Conservation (phyloP, 2,797 vertebrate genomes). For the Alauda arvensis region DNA sequence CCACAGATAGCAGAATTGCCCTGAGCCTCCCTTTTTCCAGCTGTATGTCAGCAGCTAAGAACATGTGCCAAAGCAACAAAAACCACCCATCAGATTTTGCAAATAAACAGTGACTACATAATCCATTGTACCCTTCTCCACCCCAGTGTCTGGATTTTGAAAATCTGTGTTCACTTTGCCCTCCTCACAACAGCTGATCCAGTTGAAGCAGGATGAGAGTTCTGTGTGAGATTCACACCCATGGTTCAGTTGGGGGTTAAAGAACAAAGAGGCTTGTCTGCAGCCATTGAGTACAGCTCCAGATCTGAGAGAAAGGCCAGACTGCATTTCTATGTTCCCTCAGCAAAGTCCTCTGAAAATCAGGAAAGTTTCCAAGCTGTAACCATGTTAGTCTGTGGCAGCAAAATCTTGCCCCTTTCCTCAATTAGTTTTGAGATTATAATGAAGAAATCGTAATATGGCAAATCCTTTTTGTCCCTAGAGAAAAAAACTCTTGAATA, state of each 20-base stretch:
- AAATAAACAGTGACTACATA: background rate
- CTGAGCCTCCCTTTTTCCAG: background rate
- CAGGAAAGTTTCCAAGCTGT: background rate
- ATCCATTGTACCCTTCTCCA: accelerated
- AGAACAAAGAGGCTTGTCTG: background rate
- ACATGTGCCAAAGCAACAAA: background rate
- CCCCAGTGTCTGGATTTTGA: background rate
- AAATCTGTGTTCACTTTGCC: background rate
- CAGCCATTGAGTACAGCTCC: background rate
- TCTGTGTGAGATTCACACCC: background rate
- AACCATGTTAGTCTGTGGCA: background rate
- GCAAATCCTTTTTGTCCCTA: background rate
- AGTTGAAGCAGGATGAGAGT: background rate
- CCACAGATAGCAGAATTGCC: background rate
- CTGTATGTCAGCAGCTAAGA: background rate
- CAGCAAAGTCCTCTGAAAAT: background rate
- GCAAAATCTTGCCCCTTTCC: background rate
- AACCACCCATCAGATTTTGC: background rate
- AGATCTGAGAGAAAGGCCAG: background rate
- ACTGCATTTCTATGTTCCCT: background rate
- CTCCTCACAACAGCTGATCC: background rate
- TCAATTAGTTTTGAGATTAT: background rate
- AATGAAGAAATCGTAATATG: background rate
- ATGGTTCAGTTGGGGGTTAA: background rate
- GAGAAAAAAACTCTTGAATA: background rate